phyloP scores from a whole-genome alignment of 2,888 invertebrate species.

The Prenolepis imparis region DNA sequence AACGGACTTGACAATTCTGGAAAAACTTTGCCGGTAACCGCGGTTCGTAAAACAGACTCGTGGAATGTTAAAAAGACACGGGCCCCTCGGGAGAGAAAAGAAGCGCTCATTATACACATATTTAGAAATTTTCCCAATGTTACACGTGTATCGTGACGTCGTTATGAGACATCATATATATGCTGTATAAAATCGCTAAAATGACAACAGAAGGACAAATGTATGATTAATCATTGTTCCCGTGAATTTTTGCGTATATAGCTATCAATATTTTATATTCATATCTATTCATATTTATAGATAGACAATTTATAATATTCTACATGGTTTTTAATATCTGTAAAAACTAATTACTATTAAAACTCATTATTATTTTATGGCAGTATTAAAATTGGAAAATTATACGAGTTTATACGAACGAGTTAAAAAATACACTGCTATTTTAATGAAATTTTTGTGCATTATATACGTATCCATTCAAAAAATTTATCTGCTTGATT shows the following conservation, averaged over 20 bases:
- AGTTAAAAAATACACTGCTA: background rate
- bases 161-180: background rate
- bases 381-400: background rate
- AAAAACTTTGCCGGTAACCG: conserved; percentile 64
- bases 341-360: background rate
- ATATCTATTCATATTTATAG: background rate
- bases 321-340: background rate
- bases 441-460: background rate
- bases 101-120: conserved; percentile 35
- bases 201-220: background rate
- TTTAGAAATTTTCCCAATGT: conserved; percentile 23
- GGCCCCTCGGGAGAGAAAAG: background rate
- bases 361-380: background rate
- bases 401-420: background rate
- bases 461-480: background rate
- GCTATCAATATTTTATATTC: background rate
- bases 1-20: conserved; percentile 74
- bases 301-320: background rate
- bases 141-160: background rate
- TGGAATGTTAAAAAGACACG: conserved; percentile 66
- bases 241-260: background rate
- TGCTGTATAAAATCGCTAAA: background rate
- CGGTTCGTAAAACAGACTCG: conserved; percentile 57
- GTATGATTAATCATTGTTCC: background rate
- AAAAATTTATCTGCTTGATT: background rate